A percentile compares a stretch with the other conserved stretches of the same genome.
Conservation (phyloP, 2,888 invertebrate species). For the Acleris laterana region DNA sequence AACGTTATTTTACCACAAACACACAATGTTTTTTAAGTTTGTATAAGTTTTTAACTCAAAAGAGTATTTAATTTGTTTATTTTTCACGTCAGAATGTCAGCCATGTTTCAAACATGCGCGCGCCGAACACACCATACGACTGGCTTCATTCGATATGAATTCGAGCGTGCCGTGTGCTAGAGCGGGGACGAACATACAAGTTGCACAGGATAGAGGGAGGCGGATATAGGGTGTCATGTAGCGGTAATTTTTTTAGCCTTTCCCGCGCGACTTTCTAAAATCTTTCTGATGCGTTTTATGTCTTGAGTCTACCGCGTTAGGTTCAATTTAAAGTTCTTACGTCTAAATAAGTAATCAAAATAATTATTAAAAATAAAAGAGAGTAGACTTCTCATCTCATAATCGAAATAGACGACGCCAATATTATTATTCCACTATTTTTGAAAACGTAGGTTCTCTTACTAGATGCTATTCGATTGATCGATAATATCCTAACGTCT, state of each 20-base stretch:
- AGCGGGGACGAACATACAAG: slow-evolving; percentile 54
- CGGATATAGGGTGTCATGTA: slow-evolving; percentile 68
- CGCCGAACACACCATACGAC: slow-evolving; percentile 61
- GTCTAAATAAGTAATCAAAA: slow-evolving; percentile 25
- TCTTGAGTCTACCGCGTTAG: slow-evolving; percentile 56
- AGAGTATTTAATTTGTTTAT: slow-evolving; percentile 48
- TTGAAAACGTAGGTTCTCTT: no score
- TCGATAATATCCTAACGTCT: no score
- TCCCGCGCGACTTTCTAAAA: slow-evolving; percentile 82
- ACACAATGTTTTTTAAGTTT: not conserved
- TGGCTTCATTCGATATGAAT: slow-evolving; percentile 62
- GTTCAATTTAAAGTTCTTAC: not conserved
- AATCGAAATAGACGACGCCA: no score
- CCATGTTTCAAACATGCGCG: slow-evolving; percentile 61
- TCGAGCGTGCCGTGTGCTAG: slow-evolving; percentile 58
- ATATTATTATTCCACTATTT: no score
- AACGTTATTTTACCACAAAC: slow-evolving; percentile 1
- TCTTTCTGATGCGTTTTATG: slow-evolving; percentile 63
- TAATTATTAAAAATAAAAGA: slow-evolving; percentile 30
- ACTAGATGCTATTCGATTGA: no score
- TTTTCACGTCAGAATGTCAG: slow-evolving; percentile 47
- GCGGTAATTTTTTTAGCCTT: slow-evolving; percentile 82
- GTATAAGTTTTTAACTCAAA: slow-evolving; percentile 36
- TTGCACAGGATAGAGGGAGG: slow-evolving; percentile 53
- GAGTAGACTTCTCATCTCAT: no score